These are phyloP conservation scores for Diadema setosum DNA, from an alignment of 35 echinoderm and acorn worm species.

Conservation along the genomic window DNA sequence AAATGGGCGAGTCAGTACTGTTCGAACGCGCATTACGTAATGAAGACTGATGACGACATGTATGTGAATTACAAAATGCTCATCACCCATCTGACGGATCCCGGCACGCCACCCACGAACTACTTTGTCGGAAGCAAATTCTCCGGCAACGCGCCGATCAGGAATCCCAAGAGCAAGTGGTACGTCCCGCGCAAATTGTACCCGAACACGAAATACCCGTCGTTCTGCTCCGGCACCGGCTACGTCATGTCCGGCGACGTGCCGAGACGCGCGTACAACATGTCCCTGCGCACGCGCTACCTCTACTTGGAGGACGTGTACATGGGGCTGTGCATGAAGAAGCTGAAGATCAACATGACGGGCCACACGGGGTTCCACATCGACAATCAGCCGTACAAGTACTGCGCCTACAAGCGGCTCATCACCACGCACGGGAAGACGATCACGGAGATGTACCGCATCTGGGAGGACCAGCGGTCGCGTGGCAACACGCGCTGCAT, in stretches of 20 bases:
- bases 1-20: slow-evolving; percentile 56
- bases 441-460: not conserved
- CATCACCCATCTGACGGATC: not conserved
- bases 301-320: slow-evolving; percentile 42
- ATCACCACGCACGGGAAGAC: slow-evolving; percentile 5
- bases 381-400: not conserved
- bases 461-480: not conserved
- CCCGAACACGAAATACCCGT: not conserved
- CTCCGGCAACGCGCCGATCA: not conserved
- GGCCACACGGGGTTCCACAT: not conserved
- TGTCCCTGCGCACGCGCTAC: not conserved
- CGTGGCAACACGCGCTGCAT: not conserved
- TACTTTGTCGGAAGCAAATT: slow-evolving; percentile 14
- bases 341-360: slow-evolving; percentile 6
- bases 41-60: slow-evolving; percentile 66
- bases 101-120: not conserved
- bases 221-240: slow-evolving; percentile 20
- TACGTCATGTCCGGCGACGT: slow-evolving; percentile 54
- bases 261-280: not conserved
- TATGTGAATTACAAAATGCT: slow-evolving; percentile 35
- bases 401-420: not conserved
- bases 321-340: slow-evolving; percentile 38
- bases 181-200: slow-evolving; percentile 27
- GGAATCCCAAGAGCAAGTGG: slow-evolving; percentile 40
- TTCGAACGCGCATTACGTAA: slow-evolving; percentile 17